Base-by-base conservation (phyloP, 2,113 vertebrate species). In the Cavia aperea region DNA sequence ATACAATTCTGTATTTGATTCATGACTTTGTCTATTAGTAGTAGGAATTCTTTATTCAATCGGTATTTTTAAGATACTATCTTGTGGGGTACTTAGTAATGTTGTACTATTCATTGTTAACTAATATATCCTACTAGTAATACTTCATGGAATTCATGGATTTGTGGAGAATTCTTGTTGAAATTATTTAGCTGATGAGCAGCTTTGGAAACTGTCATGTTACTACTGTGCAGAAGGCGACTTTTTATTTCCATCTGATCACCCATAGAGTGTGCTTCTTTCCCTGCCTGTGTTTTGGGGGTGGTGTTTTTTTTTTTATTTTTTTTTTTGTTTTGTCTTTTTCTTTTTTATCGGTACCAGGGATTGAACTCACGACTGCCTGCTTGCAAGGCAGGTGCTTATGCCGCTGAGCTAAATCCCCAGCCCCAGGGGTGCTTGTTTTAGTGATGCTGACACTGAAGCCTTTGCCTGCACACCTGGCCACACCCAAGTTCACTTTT, bases 61-160 rank as follows among this genome's bases (percentile, higher is more conserved):
- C 66, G 81, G 13, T 94, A 56, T 56, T 82, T 95, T 86, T 79
- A 58, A 36, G 2, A 46, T 29, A 54, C 0, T 33, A 1, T 39
- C 62, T 58, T 89, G n/a, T 78, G 51, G 79, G 75, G 66, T 87
- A 29, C 62, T 94, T 88, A 54, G 29, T 54, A 51, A 63, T 66
- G 18, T 89, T 18, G 5, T 82, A 29, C 19, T 82, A 62, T 54
- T 73, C 13, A n/a, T 79, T 70, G 39, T 26, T 91, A 89, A 63
- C 4, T 33, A 49, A 84, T 24, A 58, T 43, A 11, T 66, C 82
- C n/a, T 31, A 31, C 75, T 65, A 23, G 56, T 73, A 75, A 56
- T 31, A 18, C 31, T 63, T 70, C n/a, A 5, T 58, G 23, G 23
- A 72, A 18, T 60, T 68, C 23, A 72, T 82, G 36, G 7, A 51